These are phyloP conservation scores for Pachliopta kotzebuea DNA, from an alignment of 2,888 invertebrate species.

Conservation along the genomic window DNA sequence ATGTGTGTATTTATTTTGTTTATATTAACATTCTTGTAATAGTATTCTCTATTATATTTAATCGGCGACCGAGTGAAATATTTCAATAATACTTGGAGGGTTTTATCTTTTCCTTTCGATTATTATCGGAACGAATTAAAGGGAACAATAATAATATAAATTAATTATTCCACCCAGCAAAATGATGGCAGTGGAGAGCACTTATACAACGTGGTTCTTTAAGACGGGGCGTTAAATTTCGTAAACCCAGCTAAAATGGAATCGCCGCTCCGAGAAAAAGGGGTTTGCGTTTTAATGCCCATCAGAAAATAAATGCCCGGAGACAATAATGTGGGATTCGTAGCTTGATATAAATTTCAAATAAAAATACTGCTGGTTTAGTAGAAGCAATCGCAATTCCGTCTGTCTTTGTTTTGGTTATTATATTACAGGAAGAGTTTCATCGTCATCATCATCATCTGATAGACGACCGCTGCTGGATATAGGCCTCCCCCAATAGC, in stretches of 20 bases:
- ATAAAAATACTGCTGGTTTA: conserved; percentile 63
- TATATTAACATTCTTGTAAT: too few species aligned
- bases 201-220: conserved; percentile 56
- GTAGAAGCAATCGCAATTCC: neutral
- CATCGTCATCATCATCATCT: too few species aligned
- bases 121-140: conserved; percentile 64
- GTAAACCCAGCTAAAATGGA: conserved; percentile 80
- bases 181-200: conserved; percentile 40
- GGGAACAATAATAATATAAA: conserved; percentile 72
- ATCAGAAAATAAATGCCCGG: conserved; percentile 76
- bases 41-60: neutral
- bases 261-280: conserved; percentile 74
- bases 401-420: neutral
- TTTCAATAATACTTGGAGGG: conserved; percentile 30
- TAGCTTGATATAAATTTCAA: conserved; percentile 75
- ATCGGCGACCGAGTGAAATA: neutral
- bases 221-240: conserved; percentile 72
- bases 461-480: too few species aligned
- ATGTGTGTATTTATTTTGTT: too few species aligned
- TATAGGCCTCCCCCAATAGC: too few species aligned
- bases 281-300: conserved; percentile 78
- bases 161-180: conserved; percentile 70
- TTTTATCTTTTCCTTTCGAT: conserved; percentile 49
- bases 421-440: neutral
- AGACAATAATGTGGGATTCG: conserved; percentile 79